Conservation (phyloP, 2,888 invertebrate genomes). For the Holacanthella duospinosa region DNA sequence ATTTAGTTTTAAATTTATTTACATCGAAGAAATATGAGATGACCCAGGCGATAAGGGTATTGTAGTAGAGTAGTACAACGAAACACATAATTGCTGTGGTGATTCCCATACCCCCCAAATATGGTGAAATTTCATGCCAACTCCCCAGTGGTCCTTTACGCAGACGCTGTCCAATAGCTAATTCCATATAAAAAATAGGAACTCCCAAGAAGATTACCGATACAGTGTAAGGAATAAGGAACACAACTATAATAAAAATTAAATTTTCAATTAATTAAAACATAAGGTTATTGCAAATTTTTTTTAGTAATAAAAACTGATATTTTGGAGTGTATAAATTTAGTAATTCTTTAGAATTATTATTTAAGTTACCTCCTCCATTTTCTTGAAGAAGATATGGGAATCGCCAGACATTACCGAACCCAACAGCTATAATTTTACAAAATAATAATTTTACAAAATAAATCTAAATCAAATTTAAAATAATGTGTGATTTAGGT, state of each 20-base stretch:
- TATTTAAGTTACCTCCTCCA: slow-evolving; percentile 14
- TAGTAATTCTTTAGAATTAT: too few species aligned
- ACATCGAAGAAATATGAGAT: slow-evolving; percentile 17
- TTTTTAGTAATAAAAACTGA: too few species aligned
- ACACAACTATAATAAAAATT: slow-evolving; percentile 11
- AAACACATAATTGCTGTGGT: slow-evolving; percentile 10
- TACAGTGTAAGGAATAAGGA: slow-evolving; percentile 22
- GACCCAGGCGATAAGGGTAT: slow-evolving; percentile 17
- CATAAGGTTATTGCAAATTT: too few species aligned
- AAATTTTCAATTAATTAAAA: neutral
- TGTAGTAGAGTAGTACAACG: slow-evolving; percentile 7
- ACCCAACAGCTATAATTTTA: too few species aligned
- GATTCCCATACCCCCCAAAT: slow-evolving; percentile 22
- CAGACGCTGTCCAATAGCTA: slow-evolving; percentile 24
- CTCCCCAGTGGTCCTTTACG: slow-evolving; percentile 18
- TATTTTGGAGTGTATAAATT: too few species aligned
- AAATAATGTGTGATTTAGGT: too few species aligned
- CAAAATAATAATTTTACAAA: too few species aligned
- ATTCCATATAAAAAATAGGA: slow-evolving; percentile 23
- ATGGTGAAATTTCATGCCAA: slow-evolving; percentile 22
- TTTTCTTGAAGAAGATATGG: slow-evolving; percentile 19
- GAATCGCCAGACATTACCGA: slow-evolving; percentile 26
- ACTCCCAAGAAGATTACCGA: slow-evolving; percentile 19
- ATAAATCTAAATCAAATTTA: too few species aligned
- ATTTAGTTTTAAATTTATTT: too few species aligned